phyloP scores from a whole-genome alignment of 2,113 vertebrate genomes.

The Hippocampus mohnikei region DNA sequence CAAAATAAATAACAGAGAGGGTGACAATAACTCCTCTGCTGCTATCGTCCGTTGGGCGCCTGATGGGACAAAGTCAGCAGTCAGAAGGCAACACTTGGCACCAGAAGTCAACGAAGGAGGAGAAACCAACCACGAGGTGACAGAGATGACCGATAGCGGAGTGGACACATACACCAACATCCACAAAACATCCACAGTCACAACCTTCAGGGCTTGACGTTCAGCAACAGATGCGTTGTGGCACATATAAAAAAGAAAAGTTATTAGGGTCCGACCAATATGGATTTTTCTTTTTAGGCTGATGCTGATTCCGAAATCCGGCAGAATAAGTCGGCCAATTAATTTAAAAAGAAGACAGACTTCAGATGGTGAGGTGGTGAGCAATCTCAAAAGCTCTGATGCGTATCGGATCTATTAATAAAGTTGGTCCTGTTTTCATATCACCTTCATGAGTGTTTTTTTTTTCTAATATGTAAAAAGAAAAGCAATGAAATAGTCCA shows the following conservation, averaged over 20 bases:
- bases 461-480: too few species aligned
- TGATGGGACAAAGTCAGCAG: background rate
- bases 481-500: too few species aligned
- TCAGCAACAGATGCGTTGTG: background rate
- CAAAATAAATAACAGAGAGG: conserved; percentile 68
- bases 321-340: too few species aligned
- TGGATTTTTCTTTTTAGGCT: too few species aligned
- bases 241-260: background rate
- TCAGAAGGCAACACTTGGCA: conserved; percentile 16
- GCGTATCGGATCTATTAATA: too few species aligned
- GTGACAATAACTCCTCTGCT: conserved; percentile 54
- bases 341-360: too few species aligned
- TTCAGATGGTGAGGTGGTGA: too few species aligned
- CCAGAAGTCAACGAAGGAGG: conserved; percentile 31
- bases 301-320: too few species aligned
- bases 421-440: too few species aligned
- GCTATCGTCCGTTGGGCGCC: conserved; percentile 18
- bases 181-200: background rate
- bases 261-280: too few species aligned
- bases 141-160: conserved; percentile 34
- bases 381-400: too few species aligned
- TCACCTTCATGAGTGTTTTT: too few species aligned
- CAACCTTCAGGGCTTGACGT: background rate
- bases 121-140: conserved; percentile 23
- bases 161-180: conserved; percentile 2